phyloP scores from a whole-genome alignment of 1,140 invertebrate species.

The Pseudomyrmex gracilis region DNA sequence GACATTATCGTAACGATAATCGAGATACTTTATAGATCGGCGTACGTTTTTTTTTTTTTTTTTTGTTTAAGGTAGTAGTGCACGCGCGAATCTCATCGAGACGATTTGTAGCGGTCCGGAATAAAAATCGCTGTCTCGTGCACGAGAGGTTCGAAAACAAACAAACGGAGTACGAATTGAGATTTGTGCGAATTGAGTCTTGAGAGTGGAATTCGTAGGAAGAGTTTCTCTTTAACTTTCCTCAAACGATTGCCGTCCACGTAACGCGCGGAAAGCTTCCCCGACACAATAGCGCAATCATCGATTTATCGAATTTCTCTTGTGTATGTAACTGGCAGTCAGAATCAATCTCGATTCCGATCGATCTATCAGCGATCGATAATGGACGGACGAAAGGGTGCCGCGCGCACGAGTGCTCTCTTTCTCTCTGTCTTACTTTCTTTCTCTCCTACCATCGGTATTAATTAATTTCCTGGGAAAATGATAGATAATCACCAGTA shows the following conservation, averaged over 20 bases:
- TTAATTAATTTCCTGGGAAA: conserved; percentile 70
- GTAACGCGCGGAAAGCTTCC: conserved; percentile 46
- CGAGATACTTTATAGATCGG: background rate
- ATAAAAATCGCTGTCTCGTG: background rate
- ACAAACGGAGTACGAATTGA: conserved; percentile 1
- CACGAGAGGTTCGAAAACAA: background rate
- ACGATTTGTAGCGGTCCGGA: background rate
- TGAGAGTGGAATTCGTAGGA: background rate
- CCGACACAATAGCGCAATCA: conserved; percentile 65
- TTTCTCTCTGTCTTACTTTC: too few relatives aligned
- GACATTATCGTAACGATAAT: conserved; percentile 20
- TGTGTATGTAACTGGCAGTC: conserved; percentile 48
- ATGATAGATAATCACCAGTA: conserved; percentile 56
- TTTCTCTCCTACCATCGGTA: conserved; percentile 39
- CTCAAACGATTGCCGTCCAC: conserved; percentile 16
- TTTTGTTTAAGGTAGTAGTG: too few relatives aligned
- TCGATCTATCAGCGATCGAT: conserved; percentile 34
- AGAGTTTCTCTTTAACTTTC: conserved; percentile 55
- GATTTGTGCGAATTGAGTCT: conserved; percentile 18
- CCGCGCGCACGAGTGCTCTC: background rate
- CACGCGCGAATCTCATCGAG: too few relatives aligned
- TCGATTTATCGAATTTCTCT: conserved; percentile 62
- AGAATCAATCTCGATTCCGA: conserved; percentile 56
- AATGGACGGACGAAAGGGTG: conserved; percentile 30
- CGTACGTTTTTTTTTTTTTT: too few relatives aligned